Percentiles rank a stretch among this genome's conserved stretches.
phyloP scores from a whole-genome alignment of 1,140 invertebrate species.

The Drosophila murphyi region DNA sequence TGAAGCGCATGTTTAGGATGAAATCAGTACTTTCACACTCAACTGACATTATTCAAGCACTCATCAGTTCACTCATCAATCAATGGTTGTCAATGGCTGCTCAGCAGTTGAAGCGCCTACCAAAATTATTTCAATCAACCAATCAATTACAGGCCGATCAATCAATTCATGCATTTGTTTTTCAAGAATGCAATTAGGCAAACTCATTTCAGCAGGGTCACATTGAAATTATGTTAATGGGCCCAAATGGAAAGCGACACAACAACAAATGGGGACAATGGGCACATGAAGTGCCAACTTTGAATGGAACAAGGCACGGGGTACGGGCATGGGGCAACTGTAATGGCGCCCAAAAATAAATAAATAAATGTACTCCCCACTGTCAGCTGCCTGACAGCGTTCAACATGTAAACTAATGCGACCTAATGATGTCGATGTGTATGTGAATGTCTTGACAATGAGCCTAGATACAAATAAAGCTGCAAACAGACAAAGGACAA shows the following conservation, averaged over 20 bases:
- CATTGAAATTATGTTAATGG: constrained; percentile 43
- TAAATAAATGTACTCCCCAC: constrained; percentile 1
- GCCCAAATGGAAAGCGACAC: background rate
- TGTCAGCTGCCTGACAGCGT: constrained; percentile 46
- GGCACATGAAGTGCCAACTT: too few species aligned
- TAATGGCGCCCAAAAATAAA: constrained; percentile 14
- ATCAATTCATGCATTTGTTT: constrained; percentile 24
- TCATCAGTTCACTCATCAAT: too few species aligned
- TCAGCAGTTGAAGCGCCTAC: background rate
- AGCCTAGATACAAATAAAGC: constrained; percentile 22
- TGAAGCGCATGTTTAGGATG: background rate
- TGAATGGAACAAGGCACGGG: background rate
- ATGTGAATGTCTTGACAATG: constrained; percentile 30
- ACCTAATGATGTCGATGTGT: constrained; percentile 45
- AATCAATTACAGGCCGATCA: constrained; percentile 38
- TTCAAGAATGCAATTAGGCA: constrained; percentile 43
- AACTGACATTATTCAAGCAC: background rate
- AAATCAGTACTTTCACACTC: background rate
- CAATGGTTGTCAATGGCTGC: too few species aligned
- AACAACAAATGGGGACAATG: too few species aligned
- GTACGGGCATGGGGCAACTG: background rate
- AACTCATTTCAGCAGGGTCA: constrained; percentile 19
- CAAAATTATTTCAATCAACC: constrained; percentile 27
- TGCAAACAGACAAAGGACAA: constrained; percentile 24
- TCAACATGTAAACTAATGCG: constrained; percentile 64